phyloP scores from a whole-genome alignment of 2,113 vertebrate species.

The Bufo gargarizans region DNA sequence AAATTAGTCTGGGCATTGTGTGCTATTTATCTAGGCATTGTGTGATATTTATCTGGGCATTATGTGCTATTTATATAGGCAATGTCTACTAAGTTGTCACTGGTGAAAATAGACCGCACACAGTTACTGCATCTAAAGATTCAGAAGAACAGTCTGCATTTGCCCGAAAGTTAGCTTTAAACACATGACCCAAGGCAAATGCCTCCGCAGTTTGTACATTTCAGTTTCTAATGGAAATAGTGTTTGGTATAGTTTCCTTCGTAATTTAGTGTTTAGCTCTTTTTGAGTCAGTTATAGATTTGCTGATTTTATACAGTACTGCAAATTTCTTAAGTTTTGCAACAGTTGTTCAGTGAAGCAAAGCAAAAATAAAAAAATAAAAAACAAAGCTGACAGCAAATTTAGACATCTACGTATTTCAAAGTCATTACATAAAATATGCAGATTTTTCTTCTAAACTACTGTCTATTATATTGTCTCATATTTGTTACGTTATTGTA shows the following conservation, averaged over 20 bases:
- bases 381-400: not conserved
- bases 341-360: not conserved
- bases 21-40: not conserved
- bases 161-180: not conserved
- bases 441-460: not conserved
- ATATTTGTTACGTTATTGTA: no score
- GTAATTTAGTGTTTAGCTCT: not conserved
- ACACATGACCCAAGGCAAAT: not conserved
- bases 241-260: not conserved
- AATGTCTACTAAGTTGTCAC: no score
- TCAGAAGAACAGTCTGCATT: not conserved
- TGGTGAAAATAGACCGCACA: no score
- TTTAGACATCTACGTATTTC: not conserved
- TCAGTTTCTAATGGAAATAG: not conserved
- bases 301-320: not conserved
- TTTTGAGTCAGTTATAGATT: not conserved
- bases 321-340: not conserved
- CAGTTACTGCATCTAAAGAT: not conserved
- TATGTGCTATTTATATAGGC: no score
- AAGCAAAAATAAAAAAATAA: not conserved
- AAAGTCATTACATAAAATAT: not conserved
- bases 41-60: not conserved
- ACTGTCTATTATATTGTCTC: no score
- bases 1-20: not conserved
- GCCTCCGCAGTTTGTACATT: not conserved